Base-by-base conservation (phyloP, 2,797 vertebrate species). In the Ispidina lecontei region DNA sequence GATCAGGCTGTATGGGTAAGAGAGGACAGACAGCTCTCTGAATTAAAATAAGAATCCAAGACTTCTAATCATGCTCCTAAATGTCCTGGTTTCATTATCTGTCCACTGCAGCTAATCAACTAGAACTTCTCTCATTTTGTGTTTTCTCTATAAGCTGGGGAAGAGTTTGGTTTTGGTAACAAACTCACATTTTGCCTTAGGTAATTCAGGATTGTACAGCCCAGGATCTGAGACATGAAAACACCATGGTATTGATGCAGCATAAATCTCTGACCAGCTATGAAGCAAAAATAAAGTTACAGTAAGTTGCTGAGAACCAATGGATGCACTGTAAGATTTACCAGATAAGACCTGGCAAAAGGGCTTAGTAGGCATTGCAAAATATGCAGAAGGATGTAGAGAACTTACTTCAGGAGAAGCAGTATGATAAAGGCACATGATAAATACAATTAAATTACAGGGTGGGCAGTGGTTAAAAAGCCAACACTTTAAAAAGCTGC, bases 341-440 rank as follows among this genome's bases (percentile, higher is more conserved):
- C 13, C 21, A 44, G 59, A 56, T 52, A 76, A 64, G 10, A 18
- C 9, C 7, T n/a, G 5, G 43, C 10, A 44, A 63, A 74, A 63
- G n/a, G 23, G 22, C 49, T 76, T 73, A 77, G 43, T 9, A 44
- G 37, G 37, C n/a, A 62, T 14, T 39, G 46, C 37, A 23, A 20
- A 73, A 54, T 67, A 62, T 14, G 8, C 22, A 55, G 28, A 58
- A 4, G 14, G 49, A 51, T 52, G 14, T 22, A 87, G 62, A 84
- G 37, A 65, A 37, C 17, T 3, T 39, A 7, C 13, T 46, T 58
- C 35, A 65, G 71, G 41, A 70, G 25, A 1, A 65, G 58, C 37
- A 84, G 37, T 31, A 28, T 1, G 2, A 43, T 56, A 64, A 67
- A 90, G n/a, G 8, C 0, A 0, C 0, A 0, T 6, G 14, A 15